Base-by-base conservation (phyloP, 2,113 vertebrate genomes). In the Lota lota region DNA sequence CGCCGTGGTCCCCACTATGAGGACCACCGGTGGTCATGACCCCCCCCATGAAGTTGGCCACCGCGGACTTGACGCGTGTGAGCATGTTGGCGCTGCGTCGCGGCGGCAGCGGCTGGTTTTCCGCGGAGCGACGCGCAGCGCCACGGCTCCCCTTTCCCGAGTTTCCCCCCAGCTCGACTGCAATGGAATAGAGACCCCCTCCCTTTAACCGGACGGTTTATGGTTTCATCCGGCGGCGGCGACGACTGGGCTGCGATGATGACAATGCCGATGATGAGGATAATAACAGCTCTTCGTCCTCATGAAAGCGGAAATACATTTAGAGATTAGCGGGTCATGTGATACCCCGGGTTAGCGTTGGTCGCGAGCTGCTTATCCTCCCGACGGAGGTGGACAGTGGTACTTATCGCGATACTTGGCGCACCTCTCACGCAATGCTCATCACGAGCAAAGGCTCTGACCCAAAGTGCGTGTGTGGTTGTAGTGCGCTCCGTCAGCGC, bases 111-210 rank as follows among this genome's bases (percentile, higher is more conserved):
- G 85, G 78, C 72, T 80, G 84, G 21, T 71, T 7, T 74, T 87
- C 86, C 24, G 83, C 79, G 47, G 83, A 77, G 79, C 87, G 87
- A 65, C 86, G 79, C 71, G 87, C 59, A 16, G 14, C 59, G 61
- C 85, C 85, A 70, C 87, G 87, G 78, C 85, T 88, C 20, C 88
- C 88, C 85, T 90, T 90, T 1, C 87, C 88, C 75, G 87, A 85
- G 82, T 87, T 85, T 53, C 85, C 88, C 88, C 88, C 88, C 88
- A 90, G 85, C 64, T 88, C 88, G 82, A 21, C 75, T 73, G 62
- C 73, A 81, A 73, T 72, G 73, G 72, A 61, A 63, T 6, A 5
- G 17, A 53, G 17, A 15, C 51, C 51, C 17, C 51, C 51, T 5
- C 51, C 51, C 51, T 5, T 14, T 53, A 17, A 14, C 51, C 51